A percentile compares a stretch with the other conserved stretches of the same genome.
Conservation (phyloP, 2,113 vertebrate species). For the Ammodramus savannarum region DNA sequence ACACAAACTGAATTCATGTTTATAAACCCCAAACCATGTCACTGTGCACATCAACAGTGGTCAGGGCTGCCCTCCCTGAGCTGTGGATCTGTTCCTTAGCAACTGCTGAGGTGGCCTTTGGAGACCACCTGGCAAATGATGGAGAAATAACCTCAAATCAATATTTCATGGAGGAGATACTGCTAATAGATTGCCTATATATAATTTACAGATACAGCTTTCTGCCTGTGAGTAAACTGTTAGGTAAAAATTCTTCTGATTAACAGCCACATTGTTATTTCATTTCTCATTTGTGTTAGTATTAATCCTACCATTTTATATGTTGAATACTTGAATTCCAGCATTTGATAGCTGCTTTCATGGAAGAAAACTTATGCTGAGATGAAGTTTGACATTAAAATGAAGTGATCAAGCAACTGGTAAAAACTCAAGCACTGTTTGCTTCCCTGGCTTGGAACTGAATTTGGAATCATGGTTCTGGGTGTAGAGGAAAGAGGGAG, state of each 20-base stretch:
- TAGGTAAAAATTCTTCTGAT: background rate
- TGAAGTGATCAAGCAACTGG: background rate
- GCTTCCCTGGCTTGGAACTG: background rate
- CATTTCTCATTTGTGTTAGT: background rate
- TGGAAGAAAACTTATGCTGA: background rate
- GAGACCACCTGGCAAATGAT: background rate
- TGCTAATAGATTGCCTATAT: background rate
- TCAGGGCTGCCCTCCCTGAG: background rate
- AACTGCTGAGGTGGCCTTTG: background rate
- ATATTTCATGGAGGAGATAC: background rate
- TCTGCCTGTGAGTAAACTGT: background rate
- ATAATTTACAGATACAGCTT: background rate
- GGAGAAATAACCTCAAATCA: background rate
- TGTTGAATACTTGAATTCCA: background rate
- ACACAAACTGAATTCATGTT: background rate
- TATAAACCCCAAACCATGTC: background rate
- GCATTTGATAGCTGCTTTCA: background rate
- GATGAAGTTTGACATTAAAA: background rate
- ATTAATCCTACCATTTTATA: background rate
- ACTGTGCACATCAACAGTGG: background rate
- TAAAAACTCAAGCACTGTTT: background rate
- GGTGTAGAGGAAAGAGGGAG: background rate
- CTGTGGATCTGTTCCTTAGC: background rate
- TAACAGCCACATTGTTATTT: background rate
- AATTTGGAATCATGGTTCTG: background rate